These are phyloP conservation scores for Halocynthia aurantium DNA, from an alignment of 23 tunicate species.

Conservation along the genomic window DNA sequence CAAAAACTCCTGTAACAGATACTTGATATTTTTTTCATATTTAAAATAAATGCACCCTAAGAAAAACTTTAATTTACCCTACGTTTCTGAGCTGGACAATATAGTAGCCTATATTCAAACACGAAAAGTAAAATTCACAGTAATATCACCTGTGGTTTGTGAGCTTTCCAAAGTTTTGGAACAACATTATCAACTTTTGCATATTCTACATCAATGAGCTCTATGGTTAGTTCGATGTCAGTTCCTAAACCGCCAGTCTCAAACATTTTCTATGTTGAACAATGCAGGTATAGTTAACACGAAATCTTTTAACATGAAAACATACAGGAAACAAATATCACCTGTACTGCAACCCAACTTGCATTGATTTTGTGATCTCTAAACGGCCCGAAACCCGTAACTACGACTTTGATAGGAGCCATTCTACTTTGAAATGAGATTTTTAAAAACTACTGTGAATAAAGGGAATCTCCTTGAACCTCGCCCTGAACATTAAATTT, in stretches of 20 bases:
- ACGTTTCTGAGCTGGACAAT: no score
- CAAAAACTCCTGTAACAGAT: no score
- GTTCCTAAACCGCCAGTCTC: constrained; percentile 29
- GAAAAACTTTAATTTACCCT: no score
- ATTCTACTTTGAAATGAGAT: not conserved
- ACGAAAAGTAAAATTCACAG: not conserved
- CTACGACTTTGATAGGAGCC: constrained; percentile 61
- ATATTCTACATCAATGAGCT: constrained; percentile 70
- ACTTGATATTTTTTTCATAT: no score
- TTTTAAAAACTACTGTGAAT: no score
- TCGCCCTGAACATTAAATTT: no score
- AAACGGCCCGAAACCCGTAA: constrained; percentile 81
- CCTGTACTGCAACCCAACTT: constrained; percentile 87
- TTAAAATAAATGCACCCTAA: no score
- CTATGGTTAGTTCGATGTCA: constrained; percentile 33
- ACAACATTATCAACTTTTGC: constrained; percentile 53
- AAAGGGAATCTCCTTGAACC: no score
- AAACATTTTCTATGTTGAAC: constrained; percentile 32
- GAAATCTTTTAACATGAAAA: no score
- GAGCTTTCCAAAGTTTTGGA: constrained; percentile 52
- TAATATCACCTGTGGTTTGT: constrained; percentile 51
- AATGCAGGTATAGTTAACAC: not conserved
- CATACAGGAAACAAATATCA: not conserved
- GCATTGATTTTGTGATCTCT: constrained; percentile 62
- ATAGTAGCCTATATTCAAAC: no score